Evolutionary conservation across 2,797 vertebrate genomes (phyloP).

Genomic region (Xenentodon cancila): DNA sequence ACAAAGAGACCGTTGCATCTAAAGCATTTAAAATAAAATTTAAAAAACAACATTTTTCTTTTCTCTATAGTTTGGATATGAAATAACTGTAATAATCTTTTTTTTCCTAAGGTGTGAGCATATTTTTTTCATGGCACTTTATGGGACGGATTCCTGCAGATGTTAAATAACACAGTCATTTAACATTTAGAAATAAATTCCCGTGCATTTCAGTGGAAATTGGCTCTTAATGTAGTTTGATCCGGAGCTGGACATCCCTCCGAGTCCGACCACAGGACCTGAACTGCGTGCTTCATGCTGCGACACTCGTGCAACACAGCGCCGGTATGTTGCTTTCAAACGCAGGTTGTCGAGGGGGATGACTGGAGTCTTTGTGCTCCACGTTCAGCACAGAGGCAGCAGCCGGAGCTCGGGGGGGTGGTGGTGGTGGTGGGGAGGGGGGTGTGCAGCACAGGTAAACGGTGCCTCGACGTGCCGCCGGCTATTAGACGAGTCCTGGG

Average conservation of each 20-base stretch:
- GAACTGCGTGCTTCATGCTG: neutral
- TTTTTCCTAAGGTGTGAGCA: too few species aligned
- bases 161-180: neutral
- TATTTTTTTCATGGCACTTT: too few species aligned
- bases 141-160: neutral
- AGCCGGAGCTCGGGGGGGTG: constrained; percentile 10
- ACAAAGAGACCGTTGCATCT: constrained; percentile 8
- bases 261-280: neutral
- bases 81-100: too few species aligned
- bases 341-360: constrained; percentile 23
- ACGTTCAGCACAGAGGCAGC: constrained; percentile 21
- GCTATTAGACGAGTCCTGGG: constrained; percentile 54
- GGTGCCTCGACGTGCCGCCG: constrained; percentile 59
- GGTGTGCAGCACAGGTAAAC: constrained; percentile 51
- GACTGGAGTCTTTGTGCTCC: constrained; percentile 37
- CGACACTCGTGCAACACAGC: constrained; percentile 19
- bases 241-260: constrained; percentile 1
- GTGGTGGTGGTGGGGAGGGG: too few species aligned
- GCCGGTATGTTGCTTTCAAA: constrained; percentile 35
- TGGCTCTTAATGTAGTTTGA: neutral
- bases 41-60: too few species aligned
- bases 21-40: too few species aligned
- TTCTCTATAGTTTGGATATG: neutral
- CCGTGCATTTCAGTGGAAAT: neutral
- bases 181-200: neutral